phyloP scores from a whole-genome alignment of 2,797 vertebrate species.

The Oreortyx pictus region DNA sequence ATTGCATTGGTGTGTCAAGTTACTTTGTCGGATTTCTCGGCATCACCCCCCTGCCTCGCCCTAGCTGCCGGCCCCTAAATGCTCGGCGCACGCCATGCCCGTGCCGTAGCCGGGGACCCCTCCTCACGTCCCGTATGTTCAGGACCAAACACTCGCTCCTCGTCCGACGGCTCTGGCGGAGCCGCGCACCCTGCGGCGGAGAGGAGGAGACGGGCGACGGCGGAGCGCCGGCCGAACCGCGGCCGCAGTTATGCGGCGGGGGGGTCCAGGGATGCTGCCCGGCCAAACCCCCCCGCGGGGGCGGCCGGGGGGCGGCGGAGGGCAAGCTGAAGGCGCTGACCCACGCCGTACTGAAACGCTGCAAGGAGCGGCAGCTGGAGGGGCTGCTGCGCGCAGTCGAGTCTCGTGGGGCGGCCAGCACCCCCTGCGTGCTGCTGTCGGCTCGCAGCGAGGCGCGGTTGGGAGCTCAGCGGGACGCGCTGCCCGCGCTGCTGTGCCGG shows the following conservation, averaged over 20 bases:
- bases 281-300: slow-evolving; percentile 83
- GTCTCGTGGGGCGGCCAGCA: slow-evolving; percentile 90
- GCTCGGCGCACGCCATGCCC: slow-evolving; percentile 97
- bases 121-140: slow-evolving; percentile 98
- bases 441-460: slow-evolving; percentile 89
- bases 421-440: slow-evolving; percentile 91
- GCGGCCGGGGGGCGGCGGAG: slow-evolving; percentile 86
- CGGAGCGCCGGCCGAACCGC: slow-evolving; percentile 81
- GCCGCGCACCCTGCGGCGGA: slow-evolving; percentile 92
- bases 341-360: slow-evolving; percentile 92
- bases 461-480: slow-evolving; percentile 87
- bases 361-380: slow-evolving; percentile 95
- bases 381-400: slow-evolving; percentile 94
- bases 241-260: slow-evolving; percentile 84
- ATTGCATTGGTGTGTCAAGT: too few relatives aligned
- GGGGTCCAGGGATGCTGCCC: slow-evolving; percentile 86
- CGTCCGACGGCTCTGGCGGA: slow-evolving; percentile 98
- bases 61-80: slow-evolving; percentile 96
- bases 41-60: slow-evolving; percentile 82
- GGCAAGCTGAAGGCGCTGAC: slow-evolving; percentile 94
- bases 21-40: too few relatives aligned
- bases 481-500: slow-evolving; percentile 94
- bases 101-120: slow-evolving; percentile 94
- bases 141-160: slow-evolving; percentile 99
- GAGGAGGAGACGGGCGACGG: slow-evolving; percentile 89